These are phyloP conservation scores for Drosophila kambysellisi DNA, from an alignment of 2,888 invertebrate genomes.

Conservation along the genomic window DNA sequence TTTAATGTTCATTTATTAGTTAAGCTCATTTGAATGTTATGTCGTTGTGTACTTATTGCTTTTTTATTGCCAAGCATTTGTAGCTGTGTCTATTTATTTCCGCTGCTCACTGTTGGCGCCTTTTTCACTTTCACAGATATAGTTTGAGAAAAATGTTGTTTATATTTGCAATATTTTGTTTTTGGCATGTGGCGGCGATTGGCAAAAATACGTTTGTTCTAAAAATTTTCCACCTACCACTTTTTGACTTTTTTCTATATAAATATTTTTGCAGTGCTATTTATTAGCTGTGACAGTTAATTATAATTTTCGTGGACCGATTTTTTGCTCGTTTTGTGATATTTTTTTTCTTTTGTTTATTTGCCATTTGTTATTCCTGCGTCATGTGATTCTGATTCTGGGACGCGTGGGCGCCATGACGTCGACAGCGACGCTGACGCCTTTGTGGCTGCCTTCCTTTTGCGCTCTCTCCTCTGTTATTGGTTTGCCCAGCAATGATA, in stretches of 20 bases:
- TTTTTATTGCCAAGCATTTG: neutral
- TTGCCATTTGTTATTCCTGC: constrained; percentile 50
- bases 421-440: constrained; percentile 56
- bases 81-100: constrained; percentile 39
- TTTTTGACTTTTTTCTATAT: constrained; percentile 1
- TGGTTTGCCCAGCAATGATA: constrained; percentile 28
- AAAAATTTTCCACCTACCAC: constrained; percentile 58
- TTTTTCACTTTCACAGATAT: constrained; percentile 22
- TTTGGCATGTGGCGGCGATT: constrained; percentile 49
- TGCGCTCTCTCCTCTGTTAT: constrained; percentile 13
- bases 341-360: constrained; percentile 12
- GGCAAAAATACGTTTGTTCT: constrained; percentile 31
- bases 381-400: constrained; percentile 61
- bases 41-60: neutral
- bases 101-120: constrained; percentile 44
- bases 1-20: constrained; percentile 20
- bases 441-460: constrained; percentile 37
- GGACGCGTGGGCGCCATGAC: constrained; percentile 72
- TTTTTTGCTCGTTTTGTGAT: constrained; percentile 22
- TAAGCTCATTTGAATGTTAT: neutral
- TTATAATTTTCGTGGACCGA: constrained; percentile 39
- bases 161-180: constrained; percentile 27
- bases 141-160: constrained; percentile 21
- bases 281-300: constrained; percentile 50
- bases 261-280: constrained; percentile 22